Conservation (phyloP, 2,797 vertebrate species). For the Acridotheres tristis region DNA sequence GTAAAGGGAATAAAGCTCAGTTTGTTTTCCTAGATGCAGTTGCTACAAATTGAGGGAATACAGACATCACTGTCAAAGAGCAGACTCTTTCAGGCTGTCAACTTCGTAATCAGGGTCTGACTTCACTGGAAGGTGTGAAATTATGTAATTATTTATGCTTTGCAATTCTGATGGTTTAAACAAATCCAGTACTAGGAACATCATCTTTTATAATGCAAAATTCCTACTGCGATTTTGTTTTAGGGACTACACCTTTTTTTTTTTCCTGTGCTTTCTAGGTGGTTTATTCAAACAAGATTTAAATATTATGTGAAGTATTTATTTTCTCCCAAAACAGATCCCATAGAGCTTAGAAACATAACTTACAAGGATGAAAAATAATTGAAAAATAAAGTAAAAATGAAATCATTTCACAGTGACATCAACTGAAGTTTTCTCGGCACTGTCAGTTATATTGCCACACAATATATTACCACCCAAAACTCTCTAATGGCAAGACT, state of each 20-base stretch:
- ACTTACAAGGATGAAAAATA: background rate
- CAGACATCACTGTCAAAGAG: constrained; percentile 32
- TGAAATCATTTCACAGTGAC: background rate
- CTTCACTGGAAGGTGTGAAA: constrained; percentile 51
- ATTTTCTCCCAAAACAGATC: background rate
- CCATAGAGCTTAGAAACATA: background rate
- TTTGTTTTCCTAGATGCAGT: constrained; percentile 7
- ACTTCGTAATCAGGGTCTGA: constrained; percentile 44
- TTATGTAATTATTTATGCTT: constrained; percentile 53
- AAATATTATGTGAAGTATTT: background rate
- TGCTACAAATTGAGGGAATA: constrained; percentile 5
- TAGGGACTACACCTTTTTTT: background rate
- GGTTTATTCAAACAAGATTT: background rate
- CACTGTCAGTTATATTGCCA: background rate
- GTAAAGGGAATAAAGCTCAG: constrained; percentile 18
- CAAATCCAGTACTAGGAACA: constrained; percentile 29
- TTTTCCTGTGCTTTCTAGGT: background rate
- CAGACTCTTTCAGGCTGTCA: constrained; percentile 31
- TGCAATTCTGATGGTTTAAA: constrained; percentile 37
- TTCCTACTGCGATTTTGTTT: constrained; percentile 6
- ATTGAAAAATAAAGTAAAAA: background rate
- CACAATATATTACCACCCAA: background rate
- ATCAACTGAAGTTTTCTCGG: background rate
- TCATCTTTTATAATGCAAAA: constrained; percentile 42
- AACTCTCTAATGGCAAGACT: background rate